phyloP scores from a whole-genome alignment of 2,113 vertebrate genomes.

The Alligator mississippiensis region DNA sequence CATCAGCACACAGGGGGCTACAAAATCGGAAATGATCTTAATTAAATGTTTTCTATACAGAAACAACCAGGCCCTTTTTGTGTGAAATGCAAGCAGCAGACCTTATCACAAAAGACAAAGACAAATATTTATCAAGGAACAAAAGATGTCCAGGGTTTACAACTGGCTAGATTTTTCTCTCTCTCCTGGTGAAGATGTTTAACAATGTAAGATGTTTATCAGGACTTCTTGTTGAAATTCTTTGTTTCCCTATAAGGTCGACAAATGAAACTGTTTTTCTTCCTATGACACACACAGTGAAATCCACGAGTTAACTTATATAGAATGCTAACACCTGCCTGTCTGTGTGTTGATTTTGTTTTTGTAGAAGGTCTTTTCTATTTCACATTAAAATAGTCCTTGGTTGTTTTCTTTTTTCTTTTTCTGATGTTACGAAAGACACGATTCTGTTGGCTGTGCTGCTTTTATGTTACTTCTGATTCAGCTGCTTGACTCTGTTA shows the following conservation, averaged over 20 bases:
- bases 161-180: constrained; percentile 75
- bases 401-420: background rate
- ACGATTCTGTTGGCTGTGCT: background rate
- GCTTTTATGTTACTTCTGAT: background rate
- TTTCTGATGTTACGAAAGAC: background rate
- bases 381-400: background rate
- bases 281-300: constrained; percentile 31
- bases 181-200: constrained; percentile 75
- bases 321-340: constrained; percentile 52
- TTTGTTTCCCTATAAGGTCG: constrained; percentile 43
- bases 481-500: fast-evolving
- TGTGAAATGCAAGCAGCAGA: constrained; percentile 46
- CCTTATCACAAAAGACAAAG: constrained; percentile 82
- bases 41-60: constrained; percentile 80
- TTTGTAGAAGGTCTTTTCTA: constrained; percentile 25
- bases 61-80: constrained; percentile 47
- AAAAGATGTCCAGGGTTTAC: constrained; percentile 78
- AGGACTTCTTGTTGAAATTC: constrained; percentile 3
- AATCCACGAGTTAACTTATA: constrained; percentile 23
- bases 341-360: constrained; percentile 8
- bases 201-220: constrained; percentile 63
- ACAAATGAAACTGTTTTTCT: constrained; percentile 45
- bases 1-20: constrained; percentile 28
- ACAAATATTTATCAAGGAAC: constrained; percentile 90
- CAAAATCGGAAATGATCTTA: constrained; percentile 75